A percentile compares a stretch with the other conserved stretches of the same genome.
phyloP scores from a whole-genome alignment of 2,888 invertebrate species.

The Phragmatobia fuliginosa region DNA sequence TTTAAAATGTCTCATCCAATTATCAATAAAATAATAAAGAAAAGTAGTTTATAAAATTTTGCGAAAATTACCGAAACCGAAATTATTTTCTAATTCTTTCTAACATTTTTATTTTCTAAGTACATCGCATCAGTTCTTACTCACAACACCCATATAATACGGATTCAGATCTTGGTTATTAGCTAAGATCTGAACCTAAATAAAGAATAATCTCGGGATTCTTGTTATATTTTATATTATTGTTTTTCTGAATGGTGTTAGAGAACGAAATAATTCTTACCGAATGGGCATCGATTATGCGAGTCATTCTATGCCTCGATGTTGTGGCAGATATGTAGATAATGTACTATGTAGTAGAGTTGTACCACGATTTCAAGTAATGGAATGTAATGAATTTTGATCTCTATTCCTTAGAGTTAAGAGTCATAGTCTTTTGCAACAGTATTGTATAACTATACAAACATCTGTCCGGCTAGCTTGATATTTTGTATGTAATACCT shows the following conservation, averaged over 20 bases:
- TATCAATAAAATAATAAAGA: background rate
- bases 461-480: slow-evolving; percentile 62
- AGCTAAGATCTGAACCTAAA: background rate
- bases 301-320: slow-evolving; percentile 32
- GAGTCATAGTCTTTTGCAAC: slow-evolving; percentile 21
- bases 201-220: background rate
- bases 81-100: too few species aligned
- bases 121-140: too few species aligned
- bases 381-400: slow-evolving; percentile 28
- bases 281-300: slow-evolving; percentile 32
- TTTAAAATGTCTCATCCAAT: too few species aligned
- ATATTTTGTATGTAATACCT: slow-evolving; percentile 67
- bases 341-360: slow-evolving; percentile 48
- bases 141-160: too few species aligned
- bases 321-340: slow-evolving; percentile 43
- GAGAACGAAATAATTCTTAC: slow-evolving; percentile 23
- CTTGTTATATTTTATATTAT: background rate
- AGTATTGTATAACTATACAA: slow-evolving; percentile 50
- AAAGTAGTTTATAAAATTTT: background rate
- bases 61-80: too few species aligned
- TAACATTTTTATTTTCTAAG: too few species aligned
- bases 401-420: slow-evolving; percentile 28
- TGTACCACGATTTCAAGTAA: slow-evolving; percentile 31
- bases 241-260: background rate
- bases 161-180: too few species aligned